Percentiles rank a stretch among this genome's conserved stretches.
Evolutionary conservation across 2,797 vertebrate genomes (phyloP).

Genomic region (Myotis myotis): DNA sequence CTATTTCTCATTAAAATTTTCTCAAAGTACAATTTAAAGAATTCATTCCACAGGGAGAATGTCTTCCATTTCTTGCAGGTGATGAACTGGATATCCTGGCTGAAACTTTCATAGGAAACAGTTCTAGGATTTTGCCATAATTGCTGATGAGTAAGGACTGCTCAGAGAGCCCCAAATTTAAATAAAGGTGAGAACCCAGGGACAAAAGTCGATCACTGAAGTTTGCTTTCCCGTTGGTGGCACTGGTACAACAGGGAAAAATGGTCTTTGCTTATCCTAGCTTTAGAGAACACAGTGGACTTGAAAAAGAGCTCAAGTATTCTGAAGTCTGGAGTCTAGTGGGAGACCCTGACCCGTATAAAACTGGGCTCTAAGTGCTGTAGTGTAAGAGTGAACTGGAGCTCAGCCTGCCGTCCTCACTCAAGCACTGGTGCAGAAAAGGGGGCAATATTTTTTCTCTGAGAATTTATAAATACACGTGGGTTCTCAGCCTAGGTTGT

Average conservation of each 20-base stretch:
- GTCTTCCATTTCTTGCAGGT: background rate
- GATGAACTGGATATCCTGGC: background rate
- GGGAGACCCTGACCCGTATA: background rate
- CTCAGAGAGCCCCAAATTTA: background rate
- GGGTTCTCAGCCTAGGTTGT: background rate
- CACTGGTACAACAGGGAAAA: background rate
- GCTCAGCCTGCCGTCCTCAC: background rate
- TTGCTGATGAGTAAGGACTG: background rate
- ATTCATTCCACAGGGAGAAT: background rate
- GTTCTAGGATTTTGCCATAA: background rate
- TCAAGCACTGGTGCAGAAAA: background rate
- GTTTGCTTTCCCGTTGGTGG: background rate
- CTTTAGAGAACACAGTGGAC: background rate
- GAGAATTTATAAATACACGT: background rate
- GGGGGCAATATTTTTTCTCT: background rate
- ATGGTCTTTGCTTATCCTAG: background rate
- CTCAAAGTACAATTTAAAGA: background rate
- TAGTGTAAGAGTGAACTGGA: background rate
- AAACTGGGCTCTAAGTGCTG: too few species aligned
- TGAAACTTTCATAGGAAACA: background rate
- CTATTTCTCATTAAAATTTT: background rate
- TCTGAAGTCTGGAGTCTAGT: background rate
- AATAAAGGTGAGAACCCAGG: background rate
- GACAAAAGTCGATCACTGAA: rapidly evolving
- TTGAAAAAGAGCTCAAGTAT: background rate